A percentile compares a stretch with the other conserved stretches of the same genome.
These are phyloP conservation scores for Halcyon badia DNA, from an alignment of 2,797 vertebrate species.

Conservation along the genomic window DNA sequence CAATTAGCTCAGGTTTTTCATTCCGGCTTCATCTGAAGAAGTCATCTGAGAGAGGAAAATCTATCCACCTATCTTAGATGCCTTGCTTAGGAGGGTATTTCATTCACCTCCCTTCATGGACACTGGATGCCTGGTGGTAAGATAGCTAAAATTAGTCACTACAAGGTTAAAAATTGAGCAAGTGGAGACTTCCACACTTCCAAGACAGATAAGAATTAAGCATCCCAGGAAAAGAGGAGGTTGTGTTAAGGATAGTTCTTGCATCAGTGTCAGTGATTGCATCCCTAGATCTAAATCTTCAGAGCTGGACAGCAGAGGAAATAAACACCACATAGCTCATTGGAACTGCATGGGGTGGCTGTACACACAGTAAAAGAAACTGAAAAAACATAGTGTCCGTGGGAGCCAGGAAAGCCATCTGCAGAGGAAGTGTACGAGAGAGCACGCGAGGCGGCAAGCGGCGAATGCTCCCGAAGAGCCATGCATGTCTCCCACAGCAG, in stretches of 20 bases:
- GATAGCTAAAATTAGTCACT: conserved; percentile 20
- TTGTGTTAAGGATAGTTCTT: not conserved
- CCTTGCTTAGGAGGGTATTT: not conserved
- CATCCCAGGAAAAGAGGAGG: not conserved
- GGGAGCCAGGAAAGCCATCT: conserved; percentile 51
- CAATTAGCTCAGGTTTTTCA: conserved; percentile 14
- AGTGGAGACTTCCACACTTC: not conserved
- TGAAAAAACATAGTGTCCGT: conserved; percentile 39
- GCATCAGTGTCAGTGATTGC: not conserved
- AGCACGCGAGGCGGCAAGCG: not conserved
- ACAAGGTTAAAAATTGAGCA: not conserved
- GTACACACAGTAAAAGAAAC: conserved; percentile 45
- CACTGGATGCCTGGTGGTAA: not conserved
- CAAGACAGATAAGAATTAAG: not conserved
- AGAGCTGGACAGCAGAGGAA: conserved; percentile 16
- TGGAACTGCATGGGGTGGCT: conserved; percentile 36
- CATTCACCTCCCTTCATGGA: not conserved
- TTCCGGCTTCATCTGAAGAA: not conserved
- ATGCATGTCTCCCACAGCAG: conserved; percentile 26
- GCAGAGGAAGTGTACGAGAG: conserved; percentile 8
- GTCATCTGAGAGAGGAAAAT: not conserved
- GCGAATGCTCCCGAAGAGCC: not conserved
- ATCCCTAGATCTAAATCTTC: not conserved
- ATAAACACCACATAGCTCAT: conserved; percentile 21
- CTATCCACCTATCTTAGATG: not conserved